Percentiles rank a stretch among this genome's conserved stretches.
Conservation (phyloP, 1,140 invertebrate species). For the Gonioctena quinquepunctata region DNA sequence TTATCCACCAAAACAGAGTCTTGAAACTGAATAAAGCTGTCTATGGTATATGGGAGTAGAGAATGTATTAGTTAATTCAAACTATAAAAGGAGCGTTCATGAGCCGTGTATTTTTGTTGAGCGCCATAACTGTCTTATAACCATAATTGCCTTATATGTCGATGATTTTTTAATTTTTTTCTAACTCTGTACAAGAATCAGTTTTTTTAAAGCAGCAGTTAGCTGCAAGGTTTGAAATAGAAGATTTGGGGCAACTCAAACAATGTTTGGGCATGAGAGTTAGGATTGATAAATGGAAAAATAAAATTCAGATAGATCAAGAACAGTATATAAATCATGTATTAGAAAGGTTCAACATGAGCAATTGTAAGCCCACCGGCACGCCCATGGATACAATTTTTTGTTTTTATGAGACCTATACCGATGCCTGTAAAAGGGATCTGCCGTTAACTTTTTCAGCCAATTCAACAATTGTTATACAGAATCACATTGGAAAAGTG, state of each 20-base stretch:
- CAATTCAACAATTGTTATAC: too few species aligned
- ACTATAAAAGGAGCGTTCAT: conserved; percentile 42
- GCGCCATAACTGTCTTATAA: conserved; percentile 24
- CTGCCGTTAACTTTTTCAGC: too few species aligned
- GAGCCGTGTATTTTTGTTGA: conserved; percentile 51
- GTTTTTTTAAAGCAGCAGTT: conserved; percentile 32
- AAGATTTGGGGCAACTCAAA: conserved; percentile 29
- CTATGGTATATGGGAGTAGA: conserved; percentile 44
- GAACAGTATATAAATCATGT: conserved; percentile 34
- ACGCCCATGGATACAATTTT: conserved; percentile 35
- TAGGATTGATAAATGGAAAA: neutral
- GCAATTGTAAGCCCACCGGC: conserved; percentile 24
- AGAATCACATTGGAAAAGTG: too few species aligned
- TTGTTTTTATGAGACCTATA: too few species aligned
- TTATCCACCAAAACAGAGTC: conserved; percentile 27
- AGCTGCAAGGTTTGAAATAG: conserved; percentile 34
- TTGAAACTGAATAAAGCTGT: conserved; percentile 16
- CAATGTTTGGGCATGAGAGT: conserved; percentile 35
- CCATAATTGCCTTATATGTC: conserved; percentile 50
- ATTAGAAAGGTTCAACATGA: conserved; percentile 7
- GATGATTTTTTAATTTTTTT: conserved; percentile 52
- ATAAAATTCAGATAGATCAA: conserved; percentile 23
- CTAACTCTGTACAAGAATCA: conserved; percentile 35
- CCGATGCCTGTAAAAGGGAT: too few species aligned
- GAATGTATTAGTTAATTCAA: conserved; percentile 45